These are phyloP conservation scores for Drosophila paulistorum DNA, from an alignment of 1,140 invertebrate genomes.

Conservation along the genomic window DNA sequence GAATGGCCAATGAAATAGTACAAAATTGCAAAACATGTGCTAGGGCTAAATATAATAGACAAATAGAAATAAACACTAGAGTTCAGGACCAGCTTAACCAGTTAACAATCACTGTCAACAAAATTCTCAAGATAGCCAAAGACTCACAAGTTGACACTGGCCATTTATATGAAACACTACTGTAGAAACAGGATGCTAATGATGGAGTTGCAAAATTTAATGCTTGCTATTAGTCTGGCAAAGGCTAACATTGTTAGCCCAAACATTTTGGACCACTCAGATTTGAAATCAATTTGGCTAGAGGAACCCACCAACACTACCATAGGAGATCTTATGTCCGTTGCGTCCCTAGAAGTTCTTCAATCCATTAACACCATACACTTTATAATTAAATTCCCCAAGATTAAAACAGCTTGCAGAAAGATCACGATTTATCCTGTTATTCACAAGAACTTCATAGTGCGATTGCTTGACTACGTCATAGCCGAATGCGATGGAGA, in stretches of 20 bases:
- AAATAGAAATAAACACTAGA: conserved; percentile 10
- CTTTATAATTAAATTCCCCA: conserved; percentile 27
- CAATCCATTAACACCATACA: conserved; percentile 20
- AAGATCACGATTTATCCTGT: conserved; percentile 25
- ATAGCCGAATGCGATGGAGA: conserved; percentile 17
- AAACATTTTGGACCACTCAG: conserved; percentile 37
- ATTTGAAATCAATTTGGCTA: conserved; percentile 32
- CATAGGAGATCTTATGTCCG: conserved; percentile 7
- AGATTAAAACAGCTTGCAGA: conserved; percentile 16
- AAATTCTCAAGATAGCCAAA: conserved; percentile 5
- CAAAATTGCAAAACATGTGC: conserved; percentile 36
- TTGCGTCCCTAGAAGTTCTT: conserved; percentile 17
- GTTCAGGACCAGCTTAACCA: conserved; percentile 15
- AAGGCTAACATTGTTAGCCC: conserved; percentile 32
- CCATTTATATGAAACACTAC: conserved; percentile 26
- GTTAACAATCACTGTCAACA: conserved; percentile 1
- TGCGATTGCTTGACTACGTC: conserved; percentile 12
- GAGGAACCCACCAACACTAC: conserved; percentile 30
- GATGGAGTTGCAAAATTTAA: conserved; percentile 30
- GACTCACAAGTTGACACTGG: conserved; percentile 14
- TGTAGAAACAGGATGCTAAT: conserved; percentile 34
- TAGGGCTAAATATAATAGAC: conserved; percentile 7
- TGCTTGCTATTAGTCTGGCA: conserved; percentile 27
- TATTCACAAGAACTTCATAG: not conserved
- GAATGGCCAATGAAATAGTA: conserved; percentile 25